Conservation (phyloP, 2,888 invertebrate genomes). For the Melitaea athalia region DNA sequence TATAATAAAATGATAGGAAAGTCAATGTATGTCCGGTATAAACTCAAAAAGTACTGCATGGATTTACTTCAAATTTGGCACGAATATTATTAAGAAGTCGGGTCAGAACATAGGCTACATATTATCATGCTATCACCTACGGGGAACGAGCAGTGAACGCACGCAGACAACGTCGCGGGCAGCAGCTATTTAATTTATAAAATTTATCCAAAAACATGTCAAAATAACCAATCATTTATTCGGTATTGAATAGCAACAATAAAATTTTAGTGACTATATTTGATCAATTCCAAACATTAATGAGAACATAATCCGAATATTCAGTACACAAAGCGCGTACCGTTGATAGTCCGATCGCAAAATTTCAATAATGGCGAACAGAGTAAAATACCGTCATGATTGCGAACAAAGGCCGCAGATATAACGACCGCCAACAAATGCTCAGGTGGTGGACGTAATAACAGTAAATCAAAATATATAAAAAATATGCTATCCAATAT, state of each 20-base stretch:
- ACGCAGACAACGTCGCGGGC: too few species aligned
- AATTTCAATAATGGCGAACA: slow-evolving; percentile 27
- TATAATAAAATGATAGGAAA: too few species aligned
- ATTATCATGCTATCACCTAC: too few species aligned
- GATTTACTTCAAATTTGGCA: too few species aligned
- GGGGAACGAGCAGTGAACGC: too few species aligned
- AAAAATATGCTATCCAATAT: neutral
- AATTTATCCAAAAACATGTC: neutral
- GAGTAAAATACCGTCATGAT: slow-evolving; percentile 14
- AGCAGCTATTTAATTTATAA: neutral
- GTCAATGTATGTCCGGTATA: too few species aligned
- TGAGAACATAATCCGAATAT: slow-evolving; percentile 17
- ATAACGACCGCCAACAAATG: slow-evolving; percentile 35
- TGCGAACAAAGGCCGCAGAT: slow-evolving; percentile 38
- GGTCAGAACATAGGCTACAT: too few species aligned
- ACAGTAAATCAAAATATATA: slow-evolving; percentile 37
- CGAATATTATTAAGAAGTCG: too few species aligned
- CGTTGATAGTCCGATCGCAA: slow-evolving; percentile 20
- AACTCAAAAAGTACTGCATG: too few species aligned
- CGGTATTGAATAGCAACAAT: neutral
- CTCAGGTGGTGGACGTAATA: slow-evolving; percentile 38
- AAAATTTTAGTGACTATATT: neutral
- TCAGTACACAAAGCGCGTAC: slow-evolving; percentile 16
- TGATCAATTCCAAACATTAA: slow-evolving; percentile 4
- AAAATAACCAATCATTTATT: neutral